Base-by-base conservation (phyloP, 2,888 invertebrate genomes). In the Neria commutata region DNA sequence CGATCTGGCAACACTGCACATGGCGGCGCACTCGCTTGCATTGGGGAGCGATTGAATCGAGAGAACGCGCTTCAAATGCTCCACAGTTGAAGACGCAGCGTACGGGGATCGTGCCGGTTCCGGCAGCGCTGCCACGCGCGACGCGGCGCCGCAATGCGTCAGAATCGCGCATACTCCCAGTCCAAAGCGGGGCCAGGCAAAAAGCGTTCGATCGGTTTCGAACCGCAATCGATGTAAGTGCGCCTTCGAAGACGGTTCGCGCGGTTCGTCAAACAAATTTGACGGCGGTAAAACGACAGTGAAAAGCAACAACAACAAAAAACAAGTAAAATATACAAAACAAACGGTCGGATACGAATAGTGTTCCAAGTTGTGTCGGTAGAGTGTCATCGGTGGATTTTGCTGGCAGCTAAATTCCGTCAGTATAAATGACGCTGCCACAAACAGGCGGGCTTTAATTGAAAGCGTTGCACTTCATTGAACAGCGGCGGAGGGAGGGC, bases 81-180 rank as follows among this genome's bases (percentile, higher is more conserved):
- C n/a, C n/a, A n/a, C n/a, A n/a, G n/a, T n/a, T n/a, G n/a, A n/a
- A n/a, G n/a, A n/a, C n/a, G n/a, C n/a, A n/a, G n/a, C n/a, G n/a
- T n/a, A n/a, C n/a, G n/a, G n/a, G n/a, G n/a, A n/a, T n/a, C n/a
- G n/a, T n/a, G 17, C 40, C 40, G 40, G 33, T 10, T 10, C 33
- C 33, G 33, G 14, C 16, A 47, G 23, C 19, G 21, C 33, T 49
- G 49, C 17, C 17, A 49, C 33, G 29, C 16, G 11, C 6, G 40
- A 40, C 40, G 40, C 16, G n/a, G 70, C 70, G 72, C 63, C 71
- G 68, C 68, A 69, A 71, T 72, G n/a, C 72, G 72, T 63, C 59
- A 56, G 54, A 56, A 56, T 46, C 53, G 53, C 26, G 17, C 34
- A 21, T 19, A n/a, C 37, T 21, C n/a, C n/a, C n/a, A n/a, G n/a